Percentiles rank a stretch among this genome's conserved stretches.
Conservation (phyloP, 2,888 invertebrate species). For the Epistrophe eligans region DNA sequence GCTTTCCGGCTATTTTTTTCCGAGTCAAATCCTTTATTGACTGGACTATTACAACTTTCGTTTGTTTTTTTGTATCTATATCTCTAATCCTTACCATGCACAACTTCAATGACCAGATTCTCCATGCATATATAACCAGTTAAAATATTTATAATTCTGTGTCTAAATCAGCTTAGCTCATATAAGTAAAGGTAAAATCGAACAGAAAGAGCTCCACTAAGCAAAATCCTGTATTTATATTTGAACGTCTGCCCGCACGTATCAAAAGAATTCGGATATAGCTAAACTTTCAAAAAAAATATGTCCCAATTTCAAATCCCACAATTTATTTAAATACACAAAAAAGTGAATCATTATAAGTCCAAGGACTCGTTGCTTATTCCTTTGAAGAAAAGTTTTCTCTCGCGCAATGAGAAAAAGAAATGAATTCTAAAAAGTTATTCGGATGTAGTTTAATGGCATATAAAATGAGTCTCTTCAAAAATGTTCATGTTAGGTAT, state of each 20-base stretch:
- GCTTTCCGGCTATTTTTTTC: too few relatives aligned
- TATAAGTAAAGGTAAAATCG: too few relatives aligned
- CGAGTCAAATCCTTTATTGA: too few relatives aligned
- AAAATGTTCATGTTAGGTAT: not conserved
- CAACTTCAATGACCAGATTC: too few relatives aligned
- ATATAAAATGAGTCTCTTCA: constrained; percentile 3
- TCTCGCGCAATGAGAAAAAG: not conserved
- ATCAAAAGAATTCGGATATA: constrained; percentile 27
- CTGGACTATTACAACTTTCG: too few relatives aligned
- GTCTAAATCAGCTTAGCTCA: too few relatives aligned
- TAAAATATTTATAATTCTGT: too few relatives aligned
- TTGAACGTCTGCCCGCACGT: not conserved
- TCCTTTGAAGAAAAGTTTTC: not conserved
- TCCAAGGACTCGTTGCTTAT: constrained; percentile 11
- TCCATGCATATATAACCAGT: too few relatives aligned
- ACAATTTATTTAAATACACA: constrained; percentile 9
- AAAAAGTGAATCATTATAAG: constrained; percentile 35
- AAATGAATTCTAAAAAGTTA: constrained; percentile 4
- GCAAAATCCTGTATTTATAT: too few relatives aligned
- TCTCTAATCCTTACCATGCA: too few relatives aligned
- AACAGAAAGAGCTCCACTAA: too few relatives aligned
- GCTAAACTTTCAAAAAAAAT: constrained; percentile 27
- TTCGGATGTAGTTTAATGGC: constrained; percentile 5
- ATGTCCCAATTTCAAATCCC: constrained; percentile 24
- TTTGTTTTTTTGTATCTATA: too few relatives aligned